phyloP scores from a whole-genome alignment of 2,797 vertebrate species.

The Siniperca undulata region DNA sequence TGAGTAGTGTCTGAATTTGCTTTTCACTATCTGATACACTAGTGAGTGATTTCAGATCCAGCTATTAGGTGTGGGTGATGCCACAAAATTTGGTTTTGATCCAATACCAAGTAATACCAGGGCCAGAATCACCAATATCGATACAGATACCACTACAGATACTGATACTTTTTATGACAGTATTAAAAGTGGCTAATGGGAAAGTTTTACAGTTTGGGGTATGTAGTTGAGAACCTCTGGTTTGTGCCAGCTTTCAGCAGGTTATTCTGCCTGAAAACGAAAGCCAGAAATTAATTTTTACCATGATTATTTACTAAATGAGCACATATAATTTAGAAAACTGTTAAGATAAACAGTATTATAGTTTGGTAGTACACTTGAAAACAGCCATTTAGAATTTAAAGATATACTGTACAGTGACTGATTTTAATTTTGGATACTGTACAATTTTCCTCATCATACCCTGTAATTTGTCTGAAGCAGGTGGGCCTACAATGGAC shows the following conservation, averaged over 20 bases:
- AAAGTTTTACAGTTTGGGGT: neutral
- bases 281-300: neutral
- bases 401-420: constrained; percentile 60
- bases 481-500: constrained; percentile 61
- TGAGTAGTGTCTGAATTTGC: too few species aligned
- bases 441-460: constrained; percentile 70
- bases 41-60: neutral
- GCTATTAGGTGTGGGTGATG: too few species aligned
- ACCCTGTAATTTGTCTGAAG: constrained; percentile 76
- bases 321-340: constrained; percentile 18
- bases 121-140: neutral
- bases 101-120: neutral
- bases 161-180: neutral
- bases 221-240: neutral
- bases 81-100: neutral
- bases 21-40: neutral
- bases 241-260: neutral
- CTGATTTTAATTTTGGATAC: constrained; percentile 60
- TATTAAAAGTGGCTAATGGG: neutral
- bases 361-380: constrained; percentile 22
- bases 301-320: constrained; percentile 30
- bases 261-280: neutral
- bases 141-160: neutral
- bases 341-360: constrained; percentile 34
- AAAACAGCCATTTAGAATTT: constrained; percentile 73